These are phyloP conservation scores for Phaethon lepturus DNA, from an alignment of 2,113 vertebrate species.

Conservation along the genomic window DNA sequence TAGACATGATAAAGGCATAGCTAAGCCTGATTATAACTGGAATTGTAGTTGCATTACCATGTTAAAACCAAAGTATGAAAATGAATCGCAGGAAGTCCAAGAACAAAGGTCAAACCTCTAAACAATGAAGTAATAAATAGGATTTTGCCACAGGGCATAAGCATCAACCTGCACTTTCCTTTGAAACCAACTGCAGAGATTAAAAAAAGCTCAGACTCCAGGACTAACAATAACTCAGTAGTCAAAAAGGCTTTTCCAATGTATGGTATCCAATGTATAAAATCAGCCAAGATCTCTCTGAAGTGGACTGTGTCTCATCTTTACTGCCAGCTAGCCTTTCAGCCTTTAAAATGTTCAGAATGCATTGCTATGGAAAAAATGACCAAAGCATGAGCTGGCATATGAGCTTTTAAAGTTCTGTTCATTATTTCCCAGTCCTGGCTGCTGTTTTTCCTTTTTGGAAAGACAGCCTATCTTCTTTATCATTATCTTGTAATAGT, in stretches of 20 bases:
- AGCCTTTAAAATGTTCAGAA: conserved; percentile 10
- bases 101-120: not conserved
- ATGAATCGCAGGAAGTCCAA: not conserved
- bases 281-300: conserved; percentile 1
- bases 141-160: conserved; percentile 14
- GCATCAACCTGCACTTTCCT: not conserved
- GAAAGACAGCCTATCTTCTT: not conserved
- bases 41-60: not conserved
- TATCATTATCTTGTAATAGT: not conserved
- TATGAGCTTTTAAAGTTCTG: not conserved
- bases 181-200: conserved; percentile 1
- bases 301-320: conserved; percentile 28
- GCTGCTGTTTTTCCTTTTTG: not conserved
- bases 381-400: not conserved
- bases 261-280: not conserved
- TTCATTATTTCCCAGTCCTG: not conserved
- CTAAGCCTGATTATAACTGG: not conserved
- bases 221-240: conserved; percentile 20
- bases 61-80: not conserved
- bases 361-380: conserved; percentile 1
- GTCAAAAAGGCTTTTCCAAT: not conserved
- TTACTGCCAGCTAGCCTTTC: conserved; percentile 18
- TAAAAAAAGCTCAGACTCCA: not conserved
- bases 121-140: conserved; percentile 9
- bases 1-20: not conserved